Evolutionary conservation across 2,888 invertebrate genomes (phyloP).

Genomic region (Torymus auratus): DNA sequence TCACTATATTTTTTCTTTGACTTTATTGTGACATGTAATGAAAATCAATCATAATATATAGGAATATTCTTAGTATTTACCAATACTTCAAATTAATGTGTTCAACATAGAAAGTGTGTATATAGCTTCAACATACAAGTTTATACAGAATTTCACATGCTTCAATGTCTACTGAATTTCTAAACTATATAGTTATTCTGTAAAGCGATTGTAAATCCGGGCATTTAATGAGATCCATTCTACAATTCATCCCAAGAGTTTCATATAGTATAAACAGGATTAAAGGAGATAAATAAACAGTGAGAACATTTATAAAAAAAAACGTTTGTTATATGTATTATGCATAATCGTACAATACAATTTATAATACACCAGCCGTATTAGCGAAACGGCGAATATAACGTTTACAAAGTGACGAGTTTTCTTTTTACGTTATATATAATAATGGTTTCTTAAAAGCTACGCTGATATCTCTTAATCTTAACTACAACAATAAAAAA

Average conservation of each 20-base stretch:
- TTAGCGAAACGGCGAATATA: conserved; percentile 46
- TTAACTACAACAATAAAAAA: conserved; percentile 39
- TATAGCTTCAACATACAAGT: too few relatives aligned
- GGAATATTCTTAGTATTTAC: conserved; percentile 17
- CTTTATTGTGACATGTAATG: conserved; percentile 31
- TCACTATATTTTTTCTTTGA: conserved; percentile 1
- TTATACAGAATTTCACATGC: too few relatives aligned
- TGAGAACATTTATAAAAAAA: conserved; percentile 43
- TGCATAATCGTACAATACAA: conserved; percentile 48
- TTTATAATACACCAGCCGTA: conserved; percentile 55
- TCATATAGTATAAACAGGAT: too few relatives aligned
- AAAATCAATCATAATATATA: conserved; percentile 12
- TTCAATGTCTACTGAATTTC: too few relatives aligned
- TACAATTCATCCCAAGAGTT: neutral
- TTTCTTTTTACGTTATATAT: conserved; percentile 26
- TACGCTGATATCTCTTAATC: conserved; percentile 44
- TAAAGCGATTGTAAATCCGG: too few relatives aligned
- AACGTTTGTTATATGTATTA: conserved; percentile 51
- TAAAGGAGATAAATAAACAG: conserved; percentile 18
- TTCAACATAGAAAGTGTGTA: too few relatives aligned
- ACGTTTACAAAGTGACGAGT: conserved; percentile 55
- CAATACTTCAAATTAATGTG: neutral
- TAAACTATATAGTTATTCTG: too few relatives aligned
- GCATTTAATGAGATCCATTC: too few relatives aligned
- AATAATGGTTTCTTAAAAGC: conserved; percentile 38